Percentiles rank a stretch among this genome's conserved stretches.
Evolutionary conservation across 2,113 vertebrate species (phyloP).

Genomic region (Tinamus guttatus): DNA sequence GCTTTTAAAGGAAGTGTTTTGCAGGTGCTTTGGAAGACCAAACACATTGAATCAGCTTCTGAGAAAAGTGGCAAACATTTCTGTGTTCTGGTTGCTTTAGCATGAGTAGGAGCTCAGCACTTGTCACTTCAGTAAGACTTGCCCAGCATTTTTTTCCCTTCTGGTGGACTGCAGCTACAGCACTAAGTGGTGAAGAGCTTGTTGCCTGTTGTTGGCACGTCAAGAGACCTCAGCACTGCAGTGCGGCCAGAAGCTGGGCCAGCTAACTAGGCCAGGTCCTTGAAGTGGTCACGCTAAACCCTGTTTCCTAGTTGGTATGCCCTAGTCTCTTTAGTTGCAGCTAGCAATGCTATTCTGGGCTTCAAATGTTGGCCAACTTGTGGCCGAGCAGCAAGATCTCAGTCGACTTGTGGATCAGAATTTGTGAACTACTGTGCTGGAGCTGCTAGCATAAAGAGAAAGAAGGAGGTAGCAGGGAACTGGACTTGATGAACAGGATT

Average conservation of each 20-base stretch:
- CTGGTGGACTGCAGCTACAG: background rate
- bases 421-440: background rate
- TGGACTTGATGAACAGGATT: constrained; percentile 3
- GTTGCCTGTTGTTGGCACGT: rapidly evolving
- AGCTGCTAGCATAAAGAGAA: background rate
- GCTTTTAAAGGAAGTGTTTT: rapidly evolving
- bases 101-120: background rate
- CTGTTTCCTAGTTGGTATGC: background rate
- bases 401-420: background rate
- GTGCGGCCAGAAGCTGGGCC: background rate
- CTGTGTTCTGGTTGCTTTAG: background rate
- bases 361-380: background rate
- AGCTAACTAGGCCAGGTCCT: background rate
- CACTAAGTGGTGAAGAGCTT: background rate
- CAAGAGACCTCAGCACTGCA: background rate
- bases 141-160: background rate
- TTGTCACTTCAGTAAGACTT: background rate
- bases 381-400: background rate
- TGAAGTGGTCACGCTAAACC: background rate
- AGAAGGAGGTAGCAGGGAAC: background rate
- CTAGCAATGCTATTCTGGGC: background rate
- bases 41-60: background rate
- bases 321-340: background rate
- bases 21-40: background rate
- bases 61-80: background rate